These are phyloP conservation scores for Podilymbus podiceps DNA, from an alignment of 2,113 vertebrate genomes.

Conservation along the genomic window DNA sequence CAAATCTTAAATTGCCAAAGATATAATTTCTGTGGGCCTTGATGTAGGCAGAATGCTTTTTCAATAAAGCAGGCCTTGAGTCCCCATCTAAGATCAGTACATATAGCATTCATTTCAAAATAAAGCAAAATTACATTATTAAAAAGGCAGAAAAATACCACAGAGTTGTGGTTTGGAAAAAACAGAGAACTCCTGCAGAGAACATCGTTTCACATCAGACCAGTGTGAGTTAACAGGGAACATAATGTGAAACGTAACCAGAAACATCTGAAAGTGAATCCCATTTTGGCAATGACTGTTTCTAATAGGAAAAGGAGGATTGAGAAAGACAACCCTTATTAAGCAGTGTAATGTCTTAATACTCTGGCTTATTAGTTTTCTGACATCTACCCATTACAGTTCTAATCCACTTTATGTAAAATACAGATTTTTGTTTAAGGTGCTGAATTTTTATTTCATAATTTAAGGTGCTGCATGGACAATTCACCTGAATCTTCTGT, in stretches of 20 bases:
- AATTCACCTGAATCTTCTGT: neutral
- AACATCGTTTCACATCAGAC: neutral
- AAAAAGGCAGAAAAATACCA: neutral
- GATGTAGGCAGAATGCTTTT: neutral
- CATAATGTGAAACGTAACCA: neutral
- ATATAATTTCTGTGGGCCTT: neutral
- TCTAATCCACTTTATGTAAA: neutral
- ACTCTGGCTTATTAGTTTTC: neutral
- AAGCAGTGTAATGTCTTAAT: neutral
- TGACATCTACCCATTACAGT: neutral
- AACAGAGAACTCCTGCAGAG: neutral
- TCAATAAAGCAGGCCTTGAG: neutral
- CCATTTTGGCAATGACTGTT: neutral
- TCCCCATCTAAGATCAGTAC: neutral
- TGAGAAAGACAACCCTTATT: neutral
- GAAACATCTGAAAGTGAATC: constrained; percentile 4
- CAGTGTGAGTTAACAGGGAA: neutral
- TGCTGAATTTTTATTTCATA: neutral
- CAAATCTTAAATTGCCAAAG: neutral
- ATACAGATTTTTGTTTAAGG: neutral
- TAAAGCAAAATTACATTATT: neutral
- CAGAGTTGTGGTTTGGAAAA: neutral
- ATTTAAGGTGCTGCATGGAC: neutral
- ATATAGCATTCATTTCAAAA: neutral
- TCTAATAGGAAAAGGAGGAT: neutral